phyloP scores from a whole-genome alignment of 1,140 invertebrate genomes.

The Hypsibius dujardini region DNA sequence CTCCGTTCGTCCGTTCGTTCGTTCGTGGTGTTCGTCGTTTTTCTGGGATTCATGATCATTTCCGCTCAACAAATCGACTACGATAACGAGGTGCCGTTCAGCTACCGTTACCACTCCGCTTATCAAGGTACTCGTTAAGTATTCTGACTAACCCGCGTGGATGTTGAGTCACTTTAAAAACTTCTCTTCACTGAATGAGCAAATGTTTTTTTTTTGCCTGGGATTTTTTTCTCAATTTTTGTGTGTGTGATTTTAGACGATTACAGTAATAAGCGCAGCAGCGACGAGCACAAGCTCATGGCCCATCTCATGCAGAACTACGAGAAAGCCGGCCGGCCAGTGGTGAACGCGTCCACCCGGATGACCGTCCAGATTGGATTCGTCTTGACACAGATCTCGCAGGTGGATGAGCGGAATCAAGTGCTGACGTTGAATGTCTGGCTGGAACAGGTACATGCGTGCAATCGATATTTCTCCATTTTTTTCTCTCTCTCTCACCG shows the following conservation, averaged over 20 bases:
- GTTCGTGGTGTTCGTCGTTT: too few species aligned
- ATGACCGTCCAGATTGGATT: constrained; percentile 30
- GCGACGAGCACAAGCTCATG: neutral
- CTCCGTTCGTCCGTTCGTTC: too few species aligned
- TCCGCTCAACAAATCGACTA: neutral
- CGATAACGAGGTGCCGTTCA: constrained; percentile 4
- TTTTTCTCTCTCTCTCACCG: too few species aligned
- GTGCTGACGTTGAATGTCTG: constrained; percentile 44
- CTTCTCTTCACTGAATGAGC: too few species aligned
- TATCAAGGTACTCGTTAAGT: neutral
- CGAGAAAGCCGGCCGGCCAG: constrained; percentile 30
- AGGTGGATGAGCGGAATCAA: constrained; percentile 44
- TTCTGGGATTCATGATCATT: too few species aligned
- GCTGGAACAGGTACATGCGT: constrained; percentile 38
- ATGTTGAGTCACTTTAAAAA: too few species aligned
- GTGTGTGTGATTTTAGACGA: too few species aligned
- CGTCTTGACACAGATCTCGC: constrained; percentile 30
- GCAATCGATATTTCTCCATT: too few species aligned
- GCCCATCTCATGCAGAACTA: constrained; percentile 28
- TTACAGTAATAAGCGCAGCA: too few species aligned
- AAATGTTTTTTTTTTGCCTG: too few species aligned
- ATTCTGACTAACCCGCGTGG: too few species aligned
- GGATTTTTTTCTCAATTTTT: too few species aligned
- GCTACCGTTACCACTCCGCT: constrained; percentile 1
- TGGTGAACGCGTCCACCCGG: constrained; percentile 28